Evolutionary conservation across 2,888 invertebrate species (phyloP).

Genomic region (Smittia aterrima): DNA sequence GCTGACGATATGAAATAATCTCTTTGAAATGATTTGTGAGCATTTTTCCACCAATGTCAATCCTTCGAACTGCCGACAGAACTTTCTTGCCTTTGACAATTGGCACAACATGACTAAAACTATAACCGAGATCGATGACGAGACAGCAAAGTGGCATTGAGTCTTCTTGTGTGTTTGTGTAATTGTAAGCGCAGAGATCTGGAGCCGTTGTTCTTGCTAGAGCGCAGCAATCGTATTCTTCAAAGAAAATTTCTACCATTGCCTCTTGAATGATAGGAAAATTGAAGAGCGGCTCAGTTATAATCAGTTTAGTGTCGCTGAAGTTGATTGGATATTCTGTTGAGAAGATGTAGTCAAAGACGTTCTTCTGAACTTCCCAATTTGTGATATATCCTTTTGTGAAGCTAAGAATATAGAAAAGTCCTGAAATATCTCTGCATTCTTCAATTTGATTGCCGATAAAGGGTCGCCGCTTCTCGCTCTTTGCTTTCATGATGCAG

Average conservation of each 20-base stretch:
- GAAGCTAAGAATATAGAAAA: conserved; percentile 90
- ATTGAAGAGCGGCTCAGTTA: conserved; percentile 94
- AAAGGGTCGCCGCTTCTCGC: conserved; percentile 89
- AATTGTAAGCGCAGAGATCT: conserved; percentile 68
- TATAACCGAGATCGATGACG: conserved; percentile 92
- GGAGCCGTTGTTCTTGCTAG: conserved; percentile 77
- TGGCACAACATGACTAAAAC: conserved; percentile 92
- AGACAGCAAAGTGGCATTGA: conserved; percentile 67
- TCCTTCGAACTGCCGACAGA: conserved; percentile 70
- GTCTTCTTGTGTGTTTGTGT: conserved; percentile 60
- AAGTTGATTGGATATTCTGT: conserved; percentile 78
- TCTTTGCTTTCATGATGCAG: conserved; percentile 97
- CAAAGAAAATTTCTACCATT: conserved; percentile 94
- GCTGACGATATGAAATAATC: conserved; percentile 90
- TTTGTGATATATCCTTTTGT: conserved; percentile 94
- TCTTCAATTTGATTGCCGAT: conserved; percentile 94
- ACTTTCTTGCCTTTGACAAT: conserved; percentile 77
- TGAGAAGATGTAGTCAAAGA: conserved; percentile 95
- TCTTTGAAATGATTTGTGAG: conserved; percentile 98
- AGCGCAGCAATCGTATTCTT: conserved; percentile 90
- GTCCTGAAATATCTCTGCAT: conserved; percentile 90
- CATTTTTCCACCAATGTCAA: conserved; percentile 95
- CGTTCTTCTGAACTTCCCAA: conserved; percentile 89
- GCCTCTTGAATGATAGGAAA: conserved; percentile 88
- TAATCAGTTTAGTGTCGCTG: conserved; percentile 73